Evolutionary conservation across 2,888 invertebrate species (phyloP).

Genomic region (Horisme vitalbata): DNA sequence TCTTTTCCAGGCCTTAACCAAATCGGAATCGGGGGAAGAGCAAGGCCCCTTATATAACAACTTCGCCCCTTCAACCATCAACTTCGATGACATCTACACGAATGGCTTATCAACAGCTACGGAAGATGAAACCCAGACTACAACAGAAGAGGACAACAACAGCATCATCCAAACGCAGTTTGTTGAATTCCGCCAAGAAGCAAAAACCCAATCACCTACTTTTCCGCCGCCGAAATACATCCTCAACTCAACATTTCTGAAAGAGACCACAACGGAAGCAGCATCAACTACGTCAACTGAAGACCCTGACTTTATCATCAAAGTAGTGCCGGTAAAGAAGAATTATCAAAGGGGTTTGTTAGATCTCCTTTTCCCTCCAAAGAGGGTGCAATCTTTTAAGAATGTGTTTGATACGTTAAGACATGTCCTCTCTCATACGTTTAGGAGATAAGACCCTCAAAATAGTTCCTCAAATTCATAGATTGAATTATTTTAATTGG

Average conservation of each 20-base stretch:
- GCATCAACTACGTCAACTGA: conserved; percentile 34
- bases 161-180: conserved; percentile 37
- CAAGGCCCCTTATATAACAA: conserved; percentile 35
- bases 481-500: too few species aligned
- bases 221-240: conserved; percentile 37
- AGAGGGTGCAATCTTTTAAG: conserved; percentile 58
- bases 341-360: conserved; percentile 53
- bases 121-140: conserved; percentile 18
- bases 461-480: too few species aligned
- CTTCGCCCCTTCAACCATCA: conserved; percentile 42
- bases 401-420: conserved; percentile 54
- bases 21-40: conserved; percentile 44
- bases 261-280: not conserved
- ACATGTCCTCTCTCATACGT: conserved; percentile 58
- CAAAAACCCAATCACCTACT: conserved; percentile 8
- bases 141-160: conserved; percentile 42
- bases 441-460: conserved; percentile 28
- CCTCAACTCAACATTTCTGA: conserved; percentile 24
- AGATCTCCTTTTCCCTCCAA: conserved; percentile 59
- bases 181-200: conserved; percentile 44
- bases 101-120: conserved; percentile 36
- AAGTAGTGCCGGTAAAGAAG: conserved; percentile 42
- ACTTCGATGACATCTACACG: conserved; percentile 57
- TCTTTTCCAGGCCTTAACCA: conserved; percentile 38
- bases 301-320: conserved; percentile 32